phyloP scores from a whole-genome alignment of 2,888 invertebrate species.

The Lobophora halterata region DNA sequence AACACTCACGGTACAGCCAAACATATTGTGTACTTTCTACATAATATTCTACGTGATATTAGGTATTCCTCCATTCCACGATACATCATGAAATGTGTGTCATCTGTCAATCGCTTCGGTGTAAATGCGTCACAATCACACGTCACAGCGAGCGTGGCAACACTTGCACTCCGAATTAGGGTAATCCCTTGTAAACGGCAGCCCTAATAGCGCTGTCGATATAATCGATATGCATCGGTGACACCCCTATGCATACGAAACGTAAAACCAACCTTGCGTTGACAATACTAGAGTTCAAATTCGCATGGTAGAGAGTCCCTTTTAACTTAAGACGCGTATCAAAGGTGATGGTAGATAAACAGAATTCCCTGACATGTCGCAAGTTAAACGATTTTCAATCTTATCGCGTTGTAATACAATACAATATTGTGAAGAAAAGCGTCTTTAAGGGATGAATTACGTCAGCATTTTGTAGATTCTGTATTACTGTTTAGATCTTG shows the following conservation, averaged over 20 bases:
- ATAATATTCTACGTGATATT: too few species aligned
- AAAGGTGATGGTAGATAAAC: constrained; percentile 14
- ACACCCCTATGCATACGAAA: constrained; percentile 8
- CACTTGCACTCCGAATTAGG: constrained; percentile 38
- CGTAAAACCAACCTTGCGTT: not conserved
- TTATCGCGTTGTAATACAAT: not conserved
- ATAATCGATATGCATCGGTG: constrained; percentile 26
- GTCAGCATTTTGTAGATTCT: constrained; percentile 4
- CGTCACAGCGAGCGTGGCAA: constrained; percentile 30
- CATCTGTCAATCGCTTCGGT: constrained; percentile 11
- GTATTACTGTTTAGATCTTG: constrained; percentile 2
- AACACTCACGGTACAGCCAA: too few species aligned
- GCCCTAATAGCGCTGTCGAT: constrained; percentile 30
- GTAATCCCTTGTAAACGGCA: constrained; percentile 36
- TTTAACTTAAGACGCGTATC: constrained; percentile 3
- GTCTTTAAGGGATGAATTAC: not conserved
- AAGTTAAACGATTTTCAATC: not conserved
- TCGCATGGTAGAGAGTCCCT: constrained; percentile 1
- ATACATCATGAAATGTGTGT: too few species aligned
- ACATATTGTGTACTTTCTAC: too few species aligned
- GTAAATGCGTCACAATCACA: constrained; percentile 14
- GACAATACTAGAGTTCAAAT: not conserved
- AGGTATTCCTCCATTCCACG: too few species aligned
- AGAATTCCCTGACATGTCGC: constrained; percentile 2
- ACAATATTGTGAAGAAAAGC: not conserved